These are phyloP conservation scores for Promerops cafer DNA, from an alignment of 2,113 vertebrate species.

Conservation along the genomic window DNA sequence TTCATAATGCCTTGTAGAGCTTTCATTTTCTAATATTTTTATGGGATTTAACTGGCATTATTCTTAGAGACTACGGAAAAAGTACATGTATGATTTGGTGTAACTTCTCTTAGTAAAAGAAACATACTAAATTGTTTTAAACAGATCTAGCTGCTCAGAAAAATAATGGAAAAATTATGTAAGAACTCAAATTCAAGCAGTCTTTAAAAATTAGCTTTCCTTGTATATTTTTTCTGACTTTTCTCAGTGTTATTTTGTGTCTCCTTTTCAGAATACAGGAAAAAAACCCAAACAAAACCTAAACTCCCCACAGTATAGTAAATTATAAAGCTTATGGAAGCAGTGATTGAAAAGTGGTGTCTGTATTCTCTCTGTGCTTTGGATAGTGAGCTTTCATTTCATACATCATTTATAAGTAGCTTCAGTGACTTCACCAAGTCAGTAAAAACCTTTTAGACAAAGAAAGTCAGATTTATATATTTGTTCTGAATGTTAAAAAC, in stretches of 20 bases:
- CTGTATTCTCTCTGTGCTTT: background rate
- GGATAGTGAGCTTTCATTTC: background rate
- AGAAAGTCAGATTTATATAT: background rate
- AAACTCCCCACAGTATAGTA: background rate
- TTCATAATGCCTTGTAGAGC: background rate
- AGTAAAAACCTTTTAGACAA: background rate
- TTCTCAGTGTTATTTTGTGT: background rate
- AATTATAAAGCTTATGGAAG: background rate
- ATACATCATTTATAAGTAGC: background rate
- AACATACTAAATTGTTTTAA: background rate
- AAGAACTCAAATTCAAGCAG: background rate
- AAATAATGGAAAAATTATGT: background rate
- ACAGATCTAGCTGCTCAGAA: background rate
- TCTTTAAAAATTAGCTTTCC: background rate
- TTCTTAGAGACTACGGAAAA: background rate
- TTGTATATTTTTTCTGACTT: background rate
- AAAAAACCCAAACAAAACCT: background rate
- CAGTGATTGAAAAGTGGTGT: background rate
- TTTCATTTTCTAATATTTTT: background rate
- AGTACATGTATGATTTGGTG: background rate
- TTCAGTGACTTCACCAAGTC: background rate
- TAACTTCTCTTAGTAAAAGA: background rate
- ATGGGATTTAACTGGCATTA: background rate
- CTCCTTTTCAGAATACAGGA: background rate
- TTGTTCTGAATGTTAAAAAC: background rate